phyloP scores from a whole-genome alignment of 2,113 vertebrate species.

The Suricata suricatta region DNA sequence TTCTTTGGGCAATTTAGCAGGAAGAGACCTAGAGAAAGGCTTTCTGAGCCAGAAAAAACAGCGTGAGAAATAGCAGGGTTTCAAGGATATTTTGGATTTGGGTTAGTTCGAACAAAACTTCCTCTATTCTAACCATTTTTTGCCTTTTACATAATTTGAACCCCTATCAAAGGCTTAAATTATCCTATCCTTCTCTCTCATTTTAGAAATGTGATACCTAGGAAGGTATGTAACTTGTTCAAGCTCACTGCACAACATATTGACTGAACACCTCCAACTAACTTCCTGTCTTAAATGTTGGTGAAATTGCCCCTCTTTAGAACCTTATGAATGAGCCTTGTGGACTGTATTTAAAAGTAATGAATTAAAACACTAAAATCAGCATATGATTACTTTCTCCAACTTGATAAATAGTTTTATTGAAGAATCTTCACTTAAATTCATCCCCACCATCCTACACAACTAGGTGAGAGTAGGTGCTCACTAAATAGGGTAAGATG shows the following conservation, averaged over 20 bases:
- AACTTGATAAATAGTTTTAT: background rate
- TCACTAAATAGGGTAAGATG: background rate
- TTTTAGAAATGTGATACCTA: background rate
- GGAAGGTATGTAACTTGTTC: background rate
- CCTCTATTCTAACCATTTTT: background rate
- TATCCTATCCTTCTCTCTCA: background rate
- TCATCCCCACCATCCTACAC: background rate
- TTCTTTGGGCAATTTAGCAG: background rate
- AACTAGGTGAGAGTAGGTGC: background rate
- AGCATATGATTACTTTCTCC: background rate
- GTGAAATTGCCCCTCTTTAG: background rate
- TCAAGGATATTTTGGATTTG: background rate
- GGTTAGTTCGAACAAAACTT: background rate
- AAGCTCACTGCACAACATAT: background rate
- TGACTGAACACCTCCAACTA: background rate
- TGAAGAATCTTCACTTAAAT: background rate
- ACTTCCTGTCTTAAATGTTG: background rate
- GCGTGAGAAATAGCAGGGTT: background rate
- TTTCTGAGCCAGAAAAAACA: background rate
- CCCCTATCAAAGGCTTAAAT: background rate
- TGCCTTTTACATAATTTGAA: background rate
- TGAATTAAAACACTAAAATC: background rate
- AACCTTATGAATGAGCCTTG: background rate
- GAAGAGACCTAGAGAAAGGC: background rate
- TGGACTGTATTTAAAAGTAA: background rate